Evolutionary conservation across 2,797 vertebrate genomes (phyloP).

Genomic region (Clamator glandarius): DNA sequence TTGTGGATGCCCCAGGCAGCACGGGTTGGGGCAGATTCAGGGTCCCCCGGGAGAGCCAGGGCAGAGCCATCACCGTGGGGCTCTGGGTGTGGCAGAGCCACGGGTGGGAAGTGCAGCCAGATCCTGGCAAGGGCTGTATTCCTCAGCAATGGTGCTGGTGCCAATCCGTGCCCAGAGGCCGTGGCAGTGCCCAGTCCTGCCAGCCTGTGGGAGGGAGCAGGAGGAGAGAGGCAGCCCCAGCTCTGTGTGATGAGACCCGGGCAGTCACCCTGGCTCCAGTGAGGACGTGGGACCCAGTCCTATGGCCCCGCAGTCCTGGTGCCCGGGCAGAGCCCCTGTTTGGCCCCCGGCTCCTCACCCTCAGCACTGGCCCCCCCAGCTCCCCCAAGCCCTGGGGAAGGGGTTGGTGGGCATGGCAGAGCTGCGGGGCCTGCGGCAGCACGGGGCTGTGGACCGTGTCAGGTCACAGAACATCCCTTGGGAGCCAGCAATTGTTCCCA

Average conservation of each 20-base stretch:
- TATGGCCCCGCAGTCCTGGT: rapidly evolving
- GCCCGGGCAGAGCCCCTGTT: rapidly evolving
- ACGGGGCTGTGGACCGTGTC: conserved; percentile 12
- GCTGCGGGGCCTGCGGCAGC: neutral
- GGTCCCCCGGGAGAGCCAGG: neutral
- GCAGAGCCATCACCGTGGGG: too few relatives aligned
- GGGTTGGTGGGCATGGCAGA: neutral
- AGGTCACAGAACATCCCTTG: neutral
- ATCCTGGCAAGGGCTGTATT: neutral
- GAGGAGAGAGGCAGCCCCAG: neutral
- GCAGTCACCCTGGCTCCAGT: rapidly evolving
- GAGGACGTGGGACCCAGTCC: rapidly evolving
- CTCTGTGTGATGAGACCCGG: rapidly evolving
- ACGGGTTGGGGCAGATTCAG: rapidly evolving
- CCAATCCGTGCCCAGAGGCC: rapidly evolving
- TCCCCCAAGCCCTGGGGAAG: rapidly evolving
- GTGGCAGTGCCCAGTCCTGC: rapidly evolving
- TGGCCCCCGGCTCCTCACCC: too few relatives aligned
- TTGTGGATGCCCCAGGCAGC: neutral
- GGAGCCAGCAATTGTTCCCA: conserved; percentile 13
- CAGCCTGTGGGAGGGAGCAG: neutral
- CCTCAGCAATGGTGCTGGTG: rapidly evolving
- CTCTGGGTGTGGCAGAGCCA: rapidly evolving
- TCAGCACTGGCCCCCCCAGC: neutral
- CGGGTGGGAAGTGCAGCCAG: neutral